Percentiles rank a stretch among this genome's conserved stretches.
phyloP scores from a whole-genome alignment of 1,140 invertebrate species.

The Zaprionus camerounensis region DNA sequence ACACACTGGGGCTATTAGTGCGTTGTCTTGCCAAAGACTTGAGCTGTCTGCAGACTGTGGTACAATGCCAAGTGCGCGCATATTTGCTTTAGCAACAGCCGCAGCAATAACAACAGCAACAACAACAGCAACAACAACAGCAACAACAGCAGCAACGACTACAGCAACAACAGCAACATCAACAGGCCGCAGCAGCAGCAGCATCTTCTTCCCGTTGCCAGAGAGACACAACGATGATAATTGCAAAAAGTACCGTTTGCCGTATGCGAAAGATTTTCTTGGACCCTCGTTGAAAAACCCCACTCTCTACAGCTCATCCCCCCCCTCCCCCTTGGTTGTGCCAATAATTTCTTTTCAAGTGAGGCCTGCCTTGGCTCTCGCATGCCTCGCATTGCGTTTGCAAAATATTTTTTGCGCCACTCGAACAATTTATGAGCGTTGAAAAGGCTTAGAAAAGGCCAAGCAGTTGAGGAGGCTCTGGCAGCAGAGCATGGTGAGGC shows the following conservation, averaged over 20 bases:
- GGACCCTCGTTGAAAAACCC: conserved; percentile 4
- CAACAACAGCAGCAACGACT: conserved; percentile 16
- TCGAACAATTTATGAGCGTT: conserved; percentile 79
- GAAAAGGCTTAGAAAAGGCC: conserved; percentile 70
- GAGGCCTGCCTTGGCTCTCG: conserved; percentile 14
- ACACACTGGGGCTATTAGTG: conserved; percentile 69
- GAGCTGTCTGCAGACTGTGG: conserved; percentile 32
- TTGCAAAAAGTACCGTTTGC: conserved; percentile 79
- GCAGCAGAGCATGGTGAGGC: no score
- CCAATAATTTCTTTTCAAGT: conserved; percentile 51
- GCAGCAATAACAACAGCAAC: conserved; percentile 28
- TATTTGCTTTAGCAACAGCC: conserved; percentile 70
- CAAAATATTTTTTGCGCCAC: conserved; percentile 75
- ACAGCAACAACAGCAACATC: conserved; percentile 10
- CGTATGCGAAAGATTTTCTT: conserved; percentile 75
- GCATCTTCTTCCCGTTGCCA: conserved; percentile 22
- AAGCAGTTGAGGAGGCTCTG: not conserved
- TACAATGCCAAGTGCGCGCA: conserved; percentile 78
- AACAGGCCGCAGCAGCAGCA: conserved; percentile 5
- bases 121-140: conserved; percentile 26
- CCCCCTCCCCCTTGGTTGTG: not conserved
- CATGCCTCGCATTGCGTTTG: conserved; percentile 72
- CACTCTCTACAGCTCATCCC: not conserved
- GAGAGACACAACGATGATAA: conserved; percentile 77
- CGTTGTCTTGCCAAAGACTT: conserved; percentile 67